Base-by-base conservation (phyloP, 2,797 vertebrate genomes). In the Aldrovandia affinis region DNA sequence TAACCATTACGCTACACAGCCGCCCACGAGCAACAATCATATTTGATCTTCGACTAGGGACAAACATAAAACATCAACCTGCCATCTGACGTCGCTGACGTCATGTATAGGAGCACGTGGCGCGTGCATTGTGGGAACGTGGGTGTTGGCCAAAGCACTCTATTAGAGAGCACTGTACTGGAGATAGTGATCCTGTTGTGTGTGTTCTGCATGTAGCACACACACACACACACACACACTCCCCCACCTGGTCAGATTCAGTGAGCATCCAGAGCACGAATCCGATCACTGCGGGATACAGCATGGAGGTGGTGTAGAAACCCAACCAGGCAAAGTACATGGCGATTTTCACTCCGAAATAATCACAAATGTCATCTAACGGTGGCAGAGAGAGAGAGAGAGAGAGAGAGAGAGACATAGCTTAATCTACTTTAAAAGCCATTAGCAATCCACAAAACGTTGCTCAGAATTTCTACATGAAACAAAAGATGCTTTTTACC, bases 291-390 rank as follows among this genome's bases (percentile, higher is more conserved):
- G 98, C 98, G 0, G 98, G 98, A 89, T 99, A 99, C 22, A 99
- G 95, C 97, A 99, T 97, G 0, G 97, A 98, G 0, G 97, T 99
- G 50, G 98, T 99, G 94, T 99, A 99, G 94, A 98, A 99, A 1
- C 98, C 98, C 92, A 99, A 87, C 98, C 98, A 99, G 89, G 98
- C 97, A 0, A 99, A 99, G 85, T 99, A 99, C 98, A 99, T 97
- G 82, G 96, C 98, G 0, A 99, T 97, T 93, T 99, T 99, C 90
- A 98, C 98, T 4, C 98, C 98, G 0, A 99, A 99, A 89, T 99
- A 99, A 90, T 99, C 98, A n/a, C 97, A 98, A 91, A 99, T 98
- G 65, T 99, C 98, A 86, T 99, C 98, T 99, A 89, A 0, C 44
- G 80, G 83, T n/a, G 42, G 65, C 22, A n/a, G 22, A 30, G 39